phyloP scores from a whole-genome alignment of 1,140 invertebrate species.

The Listronotus oregonensis region DNA sequence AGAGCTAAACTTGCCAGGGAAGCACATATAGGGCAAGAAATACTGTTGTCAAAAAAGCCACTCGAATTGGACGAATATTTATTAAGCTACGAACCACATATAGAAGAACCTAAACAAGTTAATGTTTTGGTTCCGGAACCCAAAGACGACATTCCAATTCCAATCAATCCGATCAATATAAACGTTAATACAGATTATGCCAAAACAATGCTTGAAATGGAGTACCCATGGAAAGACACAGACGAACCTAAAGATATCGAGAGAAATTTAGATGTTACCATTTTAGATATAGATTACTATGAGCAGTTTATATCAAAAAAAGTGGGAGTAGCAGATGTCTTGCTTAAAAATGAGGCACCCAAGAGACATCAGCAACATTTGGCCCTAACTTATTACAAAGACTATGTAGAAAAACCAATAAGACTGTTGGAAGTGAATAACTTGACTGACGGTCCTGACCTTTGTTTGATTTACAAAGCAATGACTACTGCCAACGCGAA shows the following conservation, averaged over 20 bases:
- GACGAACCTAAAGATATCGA: slow-evolving; percentile 70
- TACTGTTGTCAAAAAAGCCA: slow-evolving; percentile 23
- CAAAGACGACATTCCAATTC: slow-evolving; percentile 14
- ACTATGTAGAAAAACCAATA: slow-evolving; percentile 42
- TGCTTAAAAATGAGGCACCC: slow-evolving; percentile 32
- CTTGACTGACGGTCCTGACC: slow-evolving; percentile 24
- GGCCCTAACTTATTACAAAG: slow-evolving; percentile 46
- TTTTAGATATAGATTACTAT: slow-evolving; percentile 73
- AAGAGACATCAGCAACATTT: slow-evolving; percentile 30
- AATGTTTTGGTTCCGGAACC: slow-evolving; percentile 19
- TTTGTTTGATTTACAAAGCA: slow-evolving; percentile 61
- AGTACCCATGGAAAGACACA: slow-evolving; percentile 61
- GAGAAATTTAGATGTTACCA: slow-evolving; percentile 63
- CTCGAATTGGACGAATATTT: slow-evolving; percentile 49
- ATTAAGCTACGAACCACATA: slow-evolving; percentile 36
- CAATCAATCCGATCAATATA: not conserved
- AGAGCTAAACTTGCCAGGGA: slow-evolving; percentile 62
- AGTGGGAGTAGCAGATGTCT: slow-evolving; percentile 15
- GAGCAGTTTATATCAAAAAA: slow-evolving; percentile 61
- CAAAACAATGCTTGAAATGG: slow-evolving; percentile 42
- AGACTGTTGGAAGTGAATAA: slow-evolving; percentile 32
- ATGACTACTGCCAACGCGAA: slow-evolving; percentile 72
- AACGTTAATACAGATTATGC: slow-evolving; percentile 44
- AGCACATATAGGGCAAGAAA: slow-evolving; percentile 11
- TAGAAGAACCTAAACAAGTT: slow-evolving; percentile 20